A percentile compares a stretch with the other conserved stretches of the same genome.
These are phyloP conservation scores for Etheostoma cragini DNA, from an alignment of 2,113 vertebrate genomes.

Conservation along the genomic window DNA sequence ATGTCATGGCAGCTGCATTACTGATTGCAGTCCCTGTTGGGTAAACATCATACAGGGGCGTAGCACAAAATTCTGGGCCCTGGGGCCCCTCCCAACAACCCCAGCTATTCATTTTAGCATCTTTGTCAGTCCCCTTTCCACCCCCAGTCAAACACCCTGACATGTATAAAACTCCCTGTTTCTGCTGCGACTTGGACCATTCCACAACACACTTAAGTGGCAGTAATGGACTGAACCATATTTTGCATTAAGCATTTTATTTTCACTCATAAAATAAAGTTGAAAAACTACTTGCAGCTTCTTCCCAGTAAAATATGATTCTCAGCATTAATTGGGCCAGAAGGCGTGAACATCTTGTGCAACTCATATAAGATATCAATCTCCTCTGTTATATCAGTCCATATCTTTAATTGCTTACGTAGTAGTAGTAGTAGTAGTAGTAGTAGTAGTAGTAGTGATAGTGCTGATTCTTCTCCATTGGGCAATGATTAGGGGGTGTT, in stretches of 20 bases:
- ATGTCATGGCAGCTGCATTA: conserved; percentile 51
- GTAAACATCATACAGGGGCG: conserved; percentile 3
- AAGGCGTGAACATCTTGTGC: background rate
- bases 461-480: too few relatives aligned
- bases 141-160: too few relatives aligned
- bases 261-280: too few relatives aligned
- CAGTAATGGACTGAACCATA: background rate
- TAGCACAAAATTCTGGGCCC: too few relatives aligned
- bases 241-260: too few relatives aligned
- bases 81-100: too few relatives aligned
- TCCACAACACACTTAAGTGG: background rate
- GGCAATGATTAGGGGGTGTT: too few relatives aligned
- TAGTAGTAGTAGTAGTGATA: background rate
- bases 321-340: background rate
- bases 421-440: too few relatives aligned
- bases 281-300: background rate
- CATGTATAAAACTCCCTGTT: background rate
- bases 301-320: background rate
- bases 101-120: too few relatives aligned
- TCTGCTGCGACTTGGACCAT: background rate
- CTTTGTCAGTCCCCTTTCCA: too few relatives aligned
- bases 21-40: conserved; percentile 15
- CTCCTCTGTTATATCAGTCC: background rate
- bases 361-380: background rate
- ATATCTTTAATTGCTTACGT: background rate